Conservation (phyloP, 1,140 invertebrate genomes). For the Conus betulinus region DNA sequence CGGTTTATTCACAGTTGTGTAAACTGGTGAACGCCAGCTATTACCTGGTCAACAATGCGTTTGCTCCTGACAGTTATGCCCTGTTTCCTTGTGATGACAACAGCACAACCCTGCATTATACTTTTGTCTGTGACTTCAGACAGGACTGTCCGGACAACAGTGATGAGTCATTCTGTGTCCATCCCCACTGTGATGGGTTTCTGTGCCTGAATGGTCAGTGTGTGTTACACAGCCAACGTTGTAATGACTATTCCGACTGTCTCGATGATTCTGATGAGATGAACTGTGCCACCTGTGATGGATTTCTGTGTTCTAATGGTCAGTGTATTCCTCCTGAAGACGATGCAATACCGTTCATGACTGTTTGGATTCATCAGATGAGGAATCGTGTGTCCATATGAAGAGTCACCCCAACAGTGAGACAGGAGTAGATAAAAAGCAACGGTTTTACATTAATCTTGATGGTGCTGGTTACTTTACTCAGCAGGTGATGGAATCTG, state of each 20-base stretch:
- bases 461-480: neutral
- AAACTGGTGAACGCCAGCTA: neutral
- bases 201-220: conserved; percentile 9
- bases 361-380: conserved; percentile 4
- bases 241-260: no score
- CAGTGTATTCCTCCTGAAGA: no score
- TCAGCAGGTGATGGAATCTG: neutral
- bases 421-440: no score
- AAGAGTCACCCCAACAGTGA: no score
- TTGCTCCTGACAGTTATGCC: no score
- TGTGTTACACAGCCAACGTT: neutral
- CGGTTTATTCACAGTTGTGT: neutral
- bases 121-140: conserved; percentile 22
- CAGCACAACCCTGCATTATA: neutral
- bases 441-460: neutral
- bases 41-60: neutral
- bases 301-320: no score
- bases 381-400: neutral
- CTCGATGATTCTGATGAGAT: no score
- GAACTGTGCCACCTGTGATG: no score
- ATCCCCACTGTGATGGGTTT: neutral
- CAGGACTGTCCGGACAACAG: neutral
- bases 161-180: neutral
- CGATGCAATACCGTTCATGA: neutral
- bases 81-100: conserved; percentile 12